Conservation (phyloP, 2,113 vertebrate genomes). For the Procavia capensis region DNA sequence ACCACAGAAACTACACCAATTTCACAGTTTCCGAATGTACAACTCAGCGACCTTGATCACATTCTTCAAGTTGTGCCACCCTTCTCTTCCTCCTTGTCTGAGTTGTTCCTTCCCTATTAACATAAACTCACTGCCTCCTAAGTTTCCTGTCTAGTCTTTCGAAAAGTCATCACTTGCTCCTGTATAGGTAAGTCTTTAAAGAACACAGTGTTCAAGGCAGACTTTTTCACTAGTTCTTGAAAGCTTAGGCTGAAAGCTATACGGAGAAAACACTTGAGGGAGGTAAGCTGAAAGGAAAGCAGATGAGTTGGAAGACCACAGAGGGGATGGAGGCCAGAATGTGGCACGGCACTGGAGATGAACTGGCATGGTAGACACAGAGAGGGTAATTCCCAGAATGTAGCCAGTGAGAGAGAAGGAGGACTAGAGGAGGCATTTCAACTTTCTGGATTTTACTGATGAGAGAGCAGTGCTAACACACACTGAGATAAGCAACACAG, state of each 20-base stretch:
- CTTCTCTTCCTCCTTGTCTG: neutral
- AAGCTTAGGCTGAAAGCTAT: neutral
- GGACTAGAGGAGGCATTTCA: too few relatives aligned
- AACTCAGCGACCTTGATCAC: neutral
- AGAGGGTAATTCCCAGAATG: too few relatives aligned
- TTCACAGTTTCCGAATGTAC: neutral
- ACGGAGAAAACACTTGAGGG: neutral
- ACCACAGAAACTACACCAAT: neutral
- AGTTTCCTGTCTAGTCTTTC: neutral
- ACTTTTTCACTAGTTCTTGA: neutral
- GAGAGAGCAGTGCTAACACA: neutral
- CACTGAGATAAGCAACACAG: neutral
- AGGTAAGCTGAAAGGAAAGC: neutral
- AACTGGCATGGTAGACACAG: rapidly evolving
- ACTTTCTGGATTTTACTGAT: neutral
- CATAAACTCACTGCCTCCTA: neutral
- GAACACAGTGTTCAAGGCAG: too few relatives aligned
- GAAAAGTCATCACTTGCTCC: neutral
- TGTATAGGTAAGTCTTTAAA: too few relatives aligned
- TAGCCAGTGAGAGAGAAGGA: rapidly evolving
- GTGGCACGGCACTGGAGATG: rapidly evolving
- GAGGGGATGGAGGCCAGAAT: rapidly evolving
- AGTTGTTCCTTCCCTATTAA: neutral
- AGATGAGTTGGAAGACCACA: neutral
- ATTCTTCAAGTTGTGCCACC: neutral